Base-by-base conservation (phyloP, 2,797 vertebrate species). In the Manis pentadactyla region DNA sequence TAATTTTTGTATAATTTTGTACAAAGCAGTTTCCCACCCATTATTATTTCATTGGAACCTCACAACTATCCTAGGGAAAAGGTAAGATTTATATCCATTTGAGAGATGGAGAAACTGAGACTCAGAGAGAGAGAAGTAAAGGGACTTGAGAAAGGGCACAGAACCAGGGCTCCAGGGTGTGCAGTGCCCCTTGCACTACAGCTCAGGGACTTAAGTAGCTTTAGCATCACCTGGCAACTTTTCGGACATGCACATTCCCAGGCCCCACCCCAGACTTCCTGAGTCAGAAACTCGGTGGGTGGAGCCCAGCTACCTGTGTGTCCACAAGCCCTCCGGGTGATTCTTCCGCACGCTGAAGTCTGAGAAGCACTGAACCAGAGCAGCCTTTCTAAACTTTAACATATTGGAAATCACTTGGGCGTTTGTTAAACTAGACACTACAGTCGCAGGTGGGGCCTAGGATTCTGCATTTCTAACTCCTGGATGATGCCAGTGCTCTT, bases 311-410 rank as follows among this genome's bases (percentile, higher is more conserved):
- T 0, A 7, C 15, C 63, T 83, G 34, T 59, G 42, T 63, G 19
- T 77, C 9, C 25, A 17, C 31, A 71, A 5, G 66, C 29, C 25
- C 13, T 6, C 27, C 1, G 0, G 49, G 51, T 23, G 42, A 34
- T 11, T 25, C 39, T 29, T 29, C 6, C 1, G 15, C 4, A 11
- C 1, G 0, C 23, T 11, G 23, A 2, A 3, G 37, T 86, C 2
- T 71, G 57, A 46, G 39, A 59, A 39, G 42, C 31, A 7, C 25
- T 5, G 14, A 21, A 17, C 29, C 23, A 1, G n/a, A 42, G 46
- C 46, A 15, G 15, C 7, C 12, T 5, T 31, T 51, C 63, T 64
- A 31, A 49, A 1, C 6, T 63, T 49, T n/a, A 15, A 46, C 5
- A 4, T 29, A 7, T 0, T 64, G 37, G 7, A 5, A 14, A 19